Conservation (phyloP, 2,888 invertebrate species). For the Horisme vitalbata region DNA sequence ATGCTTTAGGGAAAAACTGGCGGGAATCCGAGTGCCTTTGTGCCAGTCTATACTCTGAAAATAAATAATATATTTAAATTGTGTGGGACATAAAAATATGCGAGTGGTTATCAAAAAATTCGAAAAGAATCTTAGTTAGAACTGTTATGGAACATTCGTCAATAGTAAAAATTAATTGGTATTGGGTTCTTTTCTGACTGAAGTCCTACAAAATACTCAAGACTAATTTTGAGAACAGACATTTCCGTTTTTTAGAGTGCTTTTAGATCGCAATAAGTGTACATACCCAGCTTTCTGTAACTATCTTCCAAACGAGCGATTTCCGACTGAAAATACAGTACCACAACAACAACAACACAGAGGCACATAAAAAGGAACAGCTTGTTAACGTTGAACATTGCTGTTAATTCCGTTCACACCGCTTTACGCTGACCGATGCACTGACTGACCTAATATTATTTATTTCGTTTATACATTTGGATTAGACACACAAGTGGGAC, state of each 20-base stretch:
- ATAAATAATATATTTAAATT: slow-evolving; percentile 9
- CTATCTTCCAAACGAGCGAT: slow-evolving; percentile 68
- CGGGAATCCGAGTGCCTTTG: slow-evolving; percentile 64
- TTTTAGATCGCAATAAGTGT: not conserved
- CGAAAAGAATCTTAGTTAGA: too few species aligned
- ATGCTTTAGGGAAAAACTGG: slow-evolving; percentile 60
- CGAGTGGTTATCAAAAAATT: too few species aligned
- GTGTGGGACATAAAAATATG: too few species aligned
- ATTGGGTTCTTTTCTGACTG: too few species aligned
- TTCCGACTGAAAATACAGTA: slow-evolving; percentile 77
- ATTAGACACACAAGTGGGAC: slow-evolving; percentile 65
- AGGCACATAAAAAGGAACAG: slow-evolving; percentile 73
- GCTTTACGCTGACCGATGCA: slow-evolving; percentile 54
- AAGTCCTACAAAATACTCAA: too few species aligned
- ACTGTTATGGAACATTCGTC: too few species aligned
- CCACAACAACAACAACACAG: slow-evolving; percentile 69
- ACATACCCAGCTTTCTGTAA: slow-evolving; percentile 67
- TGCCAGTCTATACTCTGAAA: slow-evolving; percentile 67
- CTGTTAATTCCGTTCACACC: slow-evolving; percentile 45
- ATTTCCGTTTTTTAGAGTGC: not conserved
- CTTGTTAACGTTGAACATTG: slow-evolving; percentile 76
- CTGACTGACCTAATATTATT: slow-evolving; percentile 59
- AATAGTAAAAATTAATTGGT: too few species aligned
- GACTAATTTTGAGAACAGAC: not conserved
- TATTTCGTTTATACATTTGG: too few species aligned